phyloP scores from a whole-genome alignment of 2,888 invertebrate species.

The Lottia gigantea region DNA sequence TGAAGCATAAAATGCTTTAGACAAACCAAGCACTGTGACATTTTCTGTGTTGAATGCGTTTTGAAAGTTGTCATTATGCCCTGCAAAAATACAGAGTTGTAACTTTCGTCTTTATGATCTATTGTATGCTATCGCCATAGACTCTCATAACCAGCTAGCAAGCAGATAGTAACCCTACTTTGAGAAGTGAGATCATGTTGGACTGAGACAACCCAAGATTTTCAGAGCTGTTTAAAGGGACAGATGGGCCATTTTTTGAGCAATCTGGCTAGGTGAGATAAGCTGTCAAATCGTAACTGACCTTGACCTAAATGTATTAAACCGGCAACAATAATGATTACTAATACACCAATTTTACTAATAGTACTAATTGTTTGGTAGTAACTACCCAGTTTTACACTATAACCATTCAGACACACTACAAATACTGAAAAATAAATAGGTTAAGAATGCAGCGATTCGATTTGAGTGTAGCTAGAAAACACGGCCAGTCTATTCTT shows the following conservation, averaged over 20 bases:
- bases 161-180: no score
- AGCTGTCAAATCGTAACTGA: background rate
- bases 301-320: background rate
- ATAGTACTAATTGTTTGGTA: background rate
- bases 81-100: background rate
- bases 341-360: background rate
- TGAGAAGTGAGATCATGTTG: no score
- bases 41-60: background rate
- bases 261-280: no score
- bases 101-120: no score
- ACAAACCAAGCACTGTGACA: background rate
- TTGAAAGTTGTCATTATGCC: background rate
- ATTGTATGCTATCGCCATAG: no score
- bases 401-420: background rate
- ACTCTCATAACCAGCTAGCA: no score
- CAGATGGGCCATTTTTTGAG: no score
- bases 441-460: no score
- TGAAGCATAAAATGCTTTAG: background rate
- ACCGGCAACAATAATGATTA: background rate
- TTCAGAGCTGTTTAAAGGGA: no score
- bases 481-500: no score
- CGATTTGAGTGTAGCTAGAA: no score
- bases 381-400: background rate
- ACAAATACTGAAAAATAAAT: background rate
- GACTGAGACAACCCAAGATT: no score